Evolutionary conservation across 2,797 vertebrate genomes (phyloP), one percentile per base, ranked within the genome.

Genomic region (Pipistrellus pipistrellus): DNA sequence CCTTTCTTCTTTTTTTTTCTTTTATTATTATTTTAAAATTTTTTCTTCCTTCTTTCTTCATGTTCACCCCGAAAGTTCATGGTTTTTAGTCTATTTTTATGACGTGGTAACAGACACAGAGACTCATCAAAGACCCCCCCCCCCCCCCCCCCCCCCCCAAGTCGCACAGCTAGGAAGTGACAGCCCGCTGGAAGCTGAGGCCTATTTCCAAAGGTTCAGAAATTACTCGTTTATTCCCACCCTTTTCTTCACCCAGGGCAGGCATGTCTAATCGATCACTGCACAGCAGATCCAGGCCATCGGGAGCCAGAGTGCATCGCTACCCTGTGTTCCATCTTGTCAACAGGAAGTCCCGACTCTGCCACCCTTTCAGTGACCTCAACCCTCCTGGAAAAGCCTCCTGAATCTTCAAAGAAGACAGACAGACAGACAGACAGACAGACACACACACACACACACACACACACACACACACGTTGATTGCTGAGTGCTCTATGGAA

Each of bases 31-130:
- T 53, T 53, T 53, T 1, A 53, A 53, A 51, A 12, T 10, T 51
- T 51, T 53, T 53, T 53, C 13, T 66, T 71, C 30, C 53, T 48
- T 88, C 14, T 48, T 71, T n/a, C 66, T 41, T 90, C 25, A 68
- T 15, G 46, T 69, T 55, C n/a, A 62, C 32, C 44, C 78, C 38
- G 17, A 23, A 46, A 84, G 82, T n/a, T 17, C 17, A 1, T 46
- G 59, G 20, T 27, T 71, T 73, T 69, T 23, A 8, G 20, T 89
- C n/a, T 64, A 23, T 92, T 82, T 90, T 75, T 73, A 93, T 72
- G 41, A 78, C 17, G 21, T 23, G 11, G 12, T 59, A 76, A 85
- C 20, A 92, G n/a, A 38, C 27, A 41, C 51, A 81, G 51, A 91
- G 57, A 83, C 77, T 80, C 66, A 8, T 38, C 46, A 48, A 73